phyloP scores from a whole-genome alignment of 2,113 vertebrate species.

The Myotis davidii region DNA sequence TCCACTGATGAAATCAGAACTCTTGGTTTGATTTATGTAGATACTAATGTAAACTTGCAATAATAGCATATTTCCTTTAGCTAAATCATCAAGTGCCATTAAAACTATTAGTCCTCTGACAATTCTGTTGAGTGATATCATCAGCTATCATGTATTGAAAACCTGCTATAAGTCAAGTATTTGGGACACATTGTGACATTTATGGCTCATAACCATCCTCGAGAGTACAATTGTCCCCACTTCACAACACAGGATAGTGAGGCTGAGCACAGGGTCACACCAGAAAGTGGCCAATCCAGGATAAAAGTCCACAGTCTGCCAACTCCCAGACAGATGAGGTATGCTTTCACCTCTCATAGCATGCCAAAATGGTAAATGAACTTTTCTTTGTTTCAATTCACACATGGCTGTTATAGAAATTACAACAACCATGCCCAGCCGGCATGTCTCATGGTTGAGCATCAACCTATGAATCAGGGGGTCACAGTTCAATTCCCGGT shows the following conservation, averaged over 20 bases:
- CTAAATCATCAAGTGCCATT: conserved; percentile 11
- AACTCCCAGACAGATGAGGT: not conserved
- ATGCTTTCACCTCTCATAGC: not conserved
- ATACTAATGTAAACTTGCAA: not conserved
- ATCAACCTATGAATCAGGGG: too few species aligned
- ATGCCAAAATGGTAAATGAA: conserved; percentile 14
- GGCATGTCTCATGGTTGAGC: too few species aligned
- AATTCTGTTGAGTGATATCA: not conserved
- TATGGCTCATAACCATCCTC: conserved; percentile 4
- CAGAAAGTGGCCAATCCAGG: not conserved
- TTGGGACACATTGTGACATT: not conserved
- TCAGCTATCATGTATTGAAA: not conserved
- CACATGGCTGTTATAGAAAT: conserved; percentile 27
- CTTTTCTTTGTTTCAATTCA: conserved; percentile 53
- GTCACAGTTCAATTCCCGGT: too few species aligned
- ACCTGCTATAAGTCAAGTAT: not conserved
- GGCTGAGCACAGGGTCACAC: not conserved
- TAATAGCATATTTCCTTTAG: conserved; percentile 36
- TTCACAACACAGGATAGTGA: not conserved
- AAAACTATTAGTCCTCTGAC: conserved; percentile 21
- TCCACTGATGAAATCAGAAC: conserved; percentile 10
- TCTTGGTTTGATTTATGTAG: conserved; percentile 28
- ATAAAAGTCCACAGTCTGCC: not conserved
- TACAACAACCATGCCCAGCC: conserved; percentile 14
- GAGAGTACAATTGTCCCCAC: not conserved